A percentile compares a stretch with the other conserved stretches of the same genome.
phyloP scores from a whole-genome alignment of 1,140 invertebrate genomes.

The Artemia franciscana region DNA sequence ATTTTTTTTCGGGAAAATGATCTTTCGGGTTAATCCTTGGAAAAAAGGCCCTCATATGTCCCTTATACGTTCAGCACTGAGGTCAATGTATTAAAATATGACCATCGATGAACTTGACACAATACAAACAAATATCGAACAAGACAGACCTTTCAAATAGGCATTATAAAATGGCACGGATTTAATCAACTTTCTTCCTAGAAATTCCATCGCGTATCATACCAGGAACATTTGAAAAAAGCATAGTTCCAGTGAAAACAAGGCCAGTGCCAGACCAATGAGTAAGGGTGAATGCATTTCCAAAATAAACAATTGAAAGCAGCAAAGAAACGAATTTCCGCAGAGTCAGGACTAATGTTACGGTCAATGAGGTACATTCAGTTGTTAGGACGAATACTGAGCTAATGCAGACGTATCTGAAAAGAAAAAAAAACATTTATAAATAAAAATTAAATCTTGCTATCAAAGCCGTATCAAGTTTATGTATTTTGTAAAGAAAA shows the following conservation, averaged over 20 bases:
- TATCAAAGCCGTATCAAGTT: conserved; percentile 1
- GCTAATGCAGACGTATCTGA: conserved; percentile 64
- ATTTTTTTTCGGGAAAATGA: too few species aligned
- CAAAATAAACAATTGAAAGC: conserved; percentile 86
- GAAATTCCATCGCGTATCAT: conserved; percentile 8
- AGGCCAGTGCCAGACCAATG: conserved; percentile 81
- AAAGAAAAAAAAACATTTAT: conserved; percentile 10
- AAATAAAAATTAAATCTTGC: conserved; percentile 6
- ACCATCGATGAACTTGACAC: too few species aligned
- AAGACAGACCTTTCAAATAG: too few species aligned
- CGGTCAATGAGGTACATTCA: conserved; percentile 76
- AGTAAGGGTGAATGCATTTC: conserved; percentile 69
- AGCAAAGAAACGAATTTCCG: conserved; percentile 84
- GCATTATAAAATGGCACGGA: too few species aligned
- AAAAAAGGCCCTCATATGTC: too few species aligned
- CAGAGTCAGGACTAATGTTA: conserved; percentile 83
- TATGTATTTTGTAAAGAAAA: conserved; percentile 1
- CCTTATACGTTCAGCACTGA: too few species aligned
- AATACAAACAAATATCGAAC: too few species aligned
- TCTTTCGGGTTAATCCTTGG: too few species aligned
- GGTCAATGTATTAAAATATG: too few species aligned
- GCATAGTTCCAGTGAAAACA: conserved; percentile 76
- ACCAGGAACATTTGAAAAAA: conserved; percentile 51
- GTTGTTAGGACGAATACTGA: conserved; percentile 83
- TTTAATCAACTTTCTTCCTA: too few species aligned